A percentile compares a stretch with the other conserved stretches of the same genome.
These are phyloP conservation scores for Choloepus didactylus DNA, from an alignment of 2,797 vertebrate species.

Conservation along the genomic window DNA sequence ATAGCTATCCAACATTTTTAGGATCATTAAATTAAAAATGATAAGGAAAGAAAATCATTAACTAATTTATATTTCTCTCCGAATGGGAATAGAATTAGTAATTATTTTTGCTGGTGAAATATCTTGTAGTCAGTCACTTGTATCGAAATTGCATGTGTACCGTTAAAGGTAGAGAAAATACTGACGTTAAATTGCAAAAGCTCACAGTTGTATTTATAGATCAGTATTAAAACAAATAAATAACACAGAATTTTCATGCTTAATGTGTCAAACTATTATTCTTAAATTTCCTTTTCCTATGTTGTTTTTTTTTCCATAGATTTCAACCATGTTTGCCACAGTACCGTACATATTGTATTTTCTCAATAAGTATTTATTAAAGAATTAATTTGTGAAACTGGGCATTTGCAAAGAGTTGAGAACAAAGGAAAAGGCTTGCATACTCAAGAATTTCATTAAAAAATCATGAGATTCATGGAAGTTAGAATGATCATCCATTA, in stretches of 20 bases:
- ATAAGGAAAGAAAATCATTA: conserved; percentile 77
- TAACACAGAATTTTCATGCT: background rate
- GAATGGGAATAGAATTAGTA: conserved; percentile 73
- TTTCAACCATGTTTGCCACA: background rate
- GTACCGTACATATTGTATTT: background rate
- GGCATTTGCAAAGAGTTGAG: background rate
- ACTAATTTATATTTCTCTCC: conserved; percentile 70
- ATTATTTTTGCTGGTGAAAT: conserved; percentile 69
- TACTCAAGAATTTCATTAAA: background rate
- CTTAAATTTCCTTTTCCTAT: conserved; percentile 23
- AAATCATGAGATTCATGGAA: background rate
- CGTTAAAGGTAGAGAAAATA: conserved; percentile 4
- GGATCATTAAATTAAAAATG: conserved; percentile 81
- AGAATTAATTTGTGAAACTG: background rate
- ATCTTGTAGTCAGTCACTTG: conserved; percentile 31
- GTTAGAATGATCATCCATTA: background rate
- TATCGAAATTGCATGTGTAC: background rate
- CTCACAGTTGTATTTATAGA: conserved; percentile 33
- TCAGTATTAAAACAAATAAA: background rate
- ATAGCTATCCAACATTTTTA: conserved; percentile 66
- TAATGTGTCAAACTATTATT: background rate
- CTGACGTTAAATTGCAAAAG: conserved; percentile 44
- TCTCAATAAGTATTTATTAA: background rate
- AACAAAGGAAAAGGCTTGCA: background rate
- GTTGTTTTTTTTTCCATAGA: background rate